phyloP scores from a whole-genome alignment of 1,140 invertebrate genomes.

The Drosophila grimshawi region DNA sequence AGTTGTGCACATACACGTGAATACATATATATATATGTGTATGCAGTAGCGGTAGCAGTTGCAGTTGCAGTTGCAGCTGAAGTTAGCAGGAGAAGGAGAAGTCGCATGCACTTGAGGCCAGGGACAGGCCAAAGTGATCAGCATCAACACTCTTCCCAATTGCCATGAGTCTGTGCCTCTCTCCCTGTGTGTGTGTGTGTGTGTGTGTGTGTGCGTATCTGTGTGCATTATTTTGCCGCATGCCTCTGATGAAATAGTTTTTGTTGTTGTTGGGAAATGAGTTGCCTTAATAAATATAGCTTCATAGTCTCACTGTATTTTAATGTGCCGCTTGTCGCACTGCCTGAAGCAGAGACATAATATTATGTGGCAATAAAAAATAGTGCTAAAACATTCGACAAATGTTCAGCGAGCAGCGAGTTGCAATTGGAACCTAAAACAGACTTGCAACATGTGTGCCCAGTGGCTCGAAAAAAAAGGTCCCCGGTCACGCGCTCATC shows the following conservation, averaged over 20 bases:
- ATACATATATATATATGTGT: conserved; percentile 2
- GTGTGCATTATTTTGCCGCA: conserved; percentile 58
- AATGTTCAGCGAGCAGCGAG: conserved; percentile 18
- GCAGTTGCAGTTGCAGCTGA: neutral
- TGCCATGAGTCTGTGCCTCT: conserved; percentile 19
- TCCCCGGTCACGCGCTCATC: conserved; percentile 75
- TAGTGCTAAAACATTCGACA: conserved; percentile 82
- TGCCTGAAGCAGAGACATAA: conserved; percentile 24
- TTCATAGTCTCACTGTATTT: conserved; percentile 54
- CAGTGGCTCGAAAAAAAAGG: conserved; percentile 65
- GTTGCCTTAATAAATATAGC: conserved; percentile 80
- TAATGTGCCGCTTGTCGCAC: conserved; percentile 16
- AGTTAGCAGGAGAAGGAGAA: neutral
- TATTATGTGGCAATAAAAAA: conserved; percentile 80
- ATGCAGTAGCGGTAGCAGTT: conserved; percentile 7
- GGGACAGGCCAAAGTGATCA: conserved; percentile 57
- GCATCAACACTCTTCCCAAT: conserved; percentile 59
- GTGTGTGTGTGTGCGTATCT: conserved; percentile 11
- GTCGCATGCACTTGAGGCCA: conserved; percentile 43
- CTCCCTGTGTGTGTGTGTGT: conserved; percentile 18
- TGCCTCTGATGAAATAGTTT: conserved; percentile 42
- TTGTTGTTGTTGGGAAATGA: conserved; percentile 61
- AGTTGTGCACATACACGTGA: conserved; percentile 12
- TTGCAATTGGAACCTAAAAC: conserved; percentile 57
- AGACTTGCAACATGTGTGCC: conserved; percentile 83